Percentiles rank a stretch among this genome's conserved stretches.
phyloP scores from a whole-genome alignment of 2,888 invertebrate genomes.

The Digitonthophagus gazella region DNA sequence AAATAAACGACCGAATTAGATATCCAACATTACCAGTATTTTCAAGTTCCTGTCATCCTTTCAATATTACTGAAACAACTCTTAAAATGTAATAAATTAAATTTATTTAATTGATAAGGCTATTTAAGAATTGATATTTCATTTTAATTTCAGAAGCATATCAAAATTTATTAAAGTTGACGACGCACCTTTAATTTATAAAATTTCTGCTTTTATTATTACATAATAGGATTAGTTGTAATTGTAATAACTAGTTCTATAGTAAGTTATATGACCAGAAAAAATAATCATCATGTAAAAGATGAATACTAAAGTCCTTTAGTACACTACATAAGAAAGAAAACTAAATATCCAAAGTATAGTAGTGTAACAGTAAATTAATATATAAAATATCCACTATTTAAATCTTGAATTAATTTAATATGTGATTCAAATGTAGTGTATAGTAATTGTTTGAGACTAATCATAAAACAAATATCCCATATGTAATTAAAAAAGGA shows the following conservation, averaged over 20 bases:
- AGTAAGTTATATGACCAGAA: constrained; percentile 61
- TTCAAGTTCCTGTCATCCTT: constrained; percentile 29
- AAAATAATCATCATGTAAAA: constrained; percentile 53
- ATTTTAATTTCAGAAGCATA: too few relatives aligned
- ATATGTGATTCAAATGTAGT: too few relatives aligned
- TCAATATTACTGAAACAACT: neutral
- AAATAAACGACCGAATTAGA: constrained; percentile 31
- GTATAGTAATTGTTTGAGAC: too few relatives aligned
- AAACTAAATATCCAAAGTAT: constrained; percentile 1
- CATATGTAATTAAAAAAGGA: too few relatives aligned
- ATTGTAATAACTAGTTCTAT: constrained; percentile 60
- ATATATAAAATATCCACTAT: too few relatives aligned
- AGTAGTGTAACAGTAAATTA: too few relatives aligned
- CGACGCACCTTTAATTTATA: too few relatives aligned
- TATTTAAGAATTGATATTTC: too few relatives aligned
- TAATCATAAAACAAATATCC: too few relatives aligned
- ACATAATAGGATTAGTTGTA: constrained; percentile 60
- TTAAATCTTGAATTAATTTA: too few relatives aligned
- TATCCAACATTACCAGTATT: constrained; percentile 41
- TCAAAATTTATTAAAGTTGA: neutral
- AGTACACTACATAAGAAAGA: neutral
- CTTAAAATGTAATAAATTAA: neutral
- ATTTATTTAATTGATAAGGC: neutral
- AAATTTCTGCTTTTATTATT: constrained; percentile 67
- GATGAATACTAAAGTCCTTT: constrained; percentile 59